Conservation (phyloP, 1,140 invertebrate species). For the Orchesella cincta region DNA sequence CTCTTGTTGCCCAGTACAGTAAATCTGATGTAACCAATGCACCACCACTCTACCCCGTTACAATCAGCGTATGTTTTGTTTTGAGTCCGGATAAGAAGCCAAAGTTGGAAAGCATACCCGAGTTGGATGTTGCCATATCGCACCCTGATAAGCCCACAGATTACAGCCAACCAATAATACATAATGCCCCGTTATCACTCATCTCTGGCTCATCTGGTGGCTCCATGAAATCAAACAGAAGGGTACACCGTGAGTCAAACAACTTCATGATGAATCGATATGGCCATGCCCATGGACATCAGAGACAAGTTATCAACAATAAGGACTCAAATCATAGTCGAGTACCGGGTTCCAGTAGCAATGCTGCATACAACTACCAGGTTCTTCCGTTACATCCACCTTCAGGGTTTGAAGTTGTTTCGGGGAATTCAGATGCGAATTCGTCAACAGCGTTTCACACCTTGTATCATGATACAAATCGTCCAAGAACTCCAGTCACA, state of each 20-base stretch:
- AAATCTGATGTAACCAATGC: constrained; percentile 56
- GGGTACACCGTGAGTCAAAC: constrained; percentile 29
- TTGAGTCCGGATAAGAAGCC: constrained; percentile 5
- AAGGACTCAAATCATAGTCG: background rate
- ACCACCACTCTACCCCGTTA: constrained; percentile 81
- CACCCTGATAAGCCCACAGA: background rate
- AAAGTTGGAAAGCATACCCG: background rate
- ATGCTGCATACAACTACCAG: background rate
- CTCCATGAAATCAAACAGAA: background rate
- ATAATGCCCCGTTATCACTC: background rate
- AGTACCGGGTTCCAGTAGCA: background rate
- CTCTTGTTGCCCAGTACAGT: constrained; percentile 69
- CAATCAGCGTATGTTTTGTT: constrained; percentile 82
- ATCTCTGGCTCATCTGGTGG: background rate
- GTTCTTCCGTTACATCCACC: background rate
- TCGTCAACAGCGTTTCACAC: background rate
- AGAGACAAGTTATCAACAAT: too few relatives aligned
- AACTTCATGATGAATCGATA: constrained; percentile 43
- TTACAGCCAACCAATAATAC: background rate
- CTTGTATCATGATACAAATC: background rate
- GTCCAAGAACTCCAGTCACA: background rate
- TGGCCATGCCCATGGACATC: constrained; percentile 14
- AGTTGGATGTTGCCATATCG: background rate
- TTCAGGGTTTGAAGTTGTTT: background rate
- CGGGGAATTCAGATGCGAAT: background rate